Conservation (phyloP, 2,888 invertebrate species). For the Eledone cirrhosa region DNA sequence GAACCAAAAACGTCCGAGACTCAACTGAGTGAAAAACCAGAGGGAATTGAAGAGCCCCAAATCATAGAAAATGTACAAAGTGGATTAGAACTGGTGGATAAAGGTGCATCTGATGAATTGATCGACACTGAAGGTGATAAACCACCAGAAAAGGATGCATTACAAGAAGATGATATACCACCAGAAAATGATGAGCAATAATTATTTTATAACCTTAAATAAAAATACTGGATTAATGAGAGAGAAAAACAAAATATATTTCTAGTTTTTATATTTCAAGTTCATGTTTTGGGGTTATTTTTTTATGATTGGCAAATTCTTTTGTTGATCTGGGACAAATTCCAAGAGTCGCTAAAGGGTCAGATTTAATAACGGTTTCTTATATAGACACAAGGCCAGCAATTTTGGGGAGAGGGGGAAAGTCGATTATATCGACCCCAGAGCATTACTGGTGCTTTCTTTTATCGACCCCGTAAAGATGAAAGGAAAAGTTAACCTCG, state of each 20-base stretch:
- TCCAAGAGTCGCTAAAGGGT: too few species aligned
- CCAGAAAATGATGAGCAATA: neutral
- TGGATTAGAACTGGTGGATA: neutral
- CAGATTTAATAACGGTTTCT: too few species aligned
- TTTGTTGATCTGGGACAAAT: too few species aligned
- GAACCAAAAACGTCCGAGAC: neutral
- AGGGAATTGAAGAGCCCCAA: neutral
- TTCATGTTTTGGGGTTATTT: too few species aligned
- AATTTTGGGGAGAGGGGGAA: too few species aligned
- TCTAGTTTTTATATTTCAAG: too few species aligned
- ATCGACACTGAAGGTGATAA: neutral
- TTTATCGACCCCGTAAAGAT: too few species aligned
- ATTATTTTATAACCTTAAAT: neutral
- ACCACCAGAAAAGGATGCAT: neutral
- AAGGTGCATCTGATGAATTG: neutral
- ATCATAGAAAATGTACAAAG: neutral
- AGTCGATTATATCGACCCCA: too few species aligned
- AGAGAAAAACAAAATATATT: neutral
- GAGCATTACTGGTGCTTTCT: too few species aligned
- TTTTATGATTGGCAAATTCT: too few species aligned
- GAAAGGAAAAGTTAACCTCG: too few species aligned
- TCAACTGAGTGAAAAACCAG: neutral
- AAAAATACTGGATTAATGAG: neutral
- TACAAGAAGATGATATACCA: conserved; percentile 22
- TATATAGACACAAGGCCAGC: too few species aligned